A percentile compares a stretch with the other conserved stretches of the same genome.
Conservation (phyloP, 2,113 vertebrate genomes). For the Cottus gobio region DNA sequence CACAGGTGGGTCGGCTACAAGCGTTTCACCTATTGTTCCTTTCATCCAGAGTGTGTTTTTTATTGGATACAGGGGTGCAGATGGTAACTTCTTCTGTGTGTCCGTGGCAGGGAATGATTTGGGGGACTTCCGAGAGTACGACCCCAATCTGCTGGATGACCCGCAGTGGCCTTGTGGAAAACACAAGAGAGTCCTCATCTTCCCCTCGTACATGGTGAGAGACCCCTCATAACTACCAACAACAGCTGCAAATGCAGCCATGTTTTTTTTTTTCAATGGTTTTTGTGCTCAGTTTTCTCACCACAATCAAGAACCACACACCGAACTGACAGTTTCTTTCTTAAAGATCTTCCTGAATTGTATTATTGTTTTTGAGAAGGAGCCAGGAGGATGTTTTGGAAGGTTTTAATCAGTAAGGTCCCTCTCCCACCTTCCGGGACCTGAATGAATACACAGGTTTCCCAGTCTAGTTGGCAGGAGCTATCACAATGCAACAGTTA, state of each 20-base stretch:
- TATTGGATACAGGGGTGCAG: background rate
- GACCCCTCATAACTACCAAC: background rate
- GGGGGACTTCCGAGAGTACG: slow-evolving; percentile 92
- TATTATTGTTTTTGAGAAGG: slow-evolving; percentile 35
- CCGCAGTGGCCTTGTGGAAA: slow-evolving; percentile 99
- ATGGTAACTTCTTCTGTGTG: slow-evolving; percentile 21
- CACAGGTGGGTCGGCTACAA: slow-evolving; percentile 82
- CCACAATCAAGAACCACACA: slow-evolving; percentile 30
- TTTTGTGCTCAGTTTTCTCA: slow-evolving; percentile 39
- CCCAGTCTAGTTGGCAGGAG: background rate
- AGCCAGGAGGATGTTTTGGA: slow-evolving; percentile 41
- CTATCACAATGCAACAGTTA: slow-evolving; percentile 11
- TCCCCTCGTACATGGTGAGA: slow-evolving; percentile 98
- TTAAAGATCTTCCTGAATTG: slow-evolving; percentile 13
- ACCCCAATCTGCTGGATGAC: slow-evolving; percentile 98
- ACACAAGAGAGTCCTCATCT: slow-evolving; percentile 97
- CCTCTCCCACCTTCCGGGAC: slow-evolving; percentile 24
- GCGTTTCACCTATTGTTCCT: background rate
- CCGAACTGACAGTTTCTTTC: slow-evolving; percentile 11
- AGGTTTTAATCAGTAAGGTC: slow-evolving; percentile 61
- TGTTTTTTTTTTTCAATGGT: background rate
- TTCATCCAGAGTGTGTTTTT: background rate
- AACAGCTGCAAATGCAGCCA: background rate
- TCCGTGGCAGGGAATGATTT: slow-evolving; percentile 89
- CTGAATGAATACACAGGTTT: slow-evolving; percentile 31